These are phyloP conservation scores for Ametastegia equiseti DNA, from an alignment of 2,888 invertebrate genomes.

Conservation along the genomic window DNA sequence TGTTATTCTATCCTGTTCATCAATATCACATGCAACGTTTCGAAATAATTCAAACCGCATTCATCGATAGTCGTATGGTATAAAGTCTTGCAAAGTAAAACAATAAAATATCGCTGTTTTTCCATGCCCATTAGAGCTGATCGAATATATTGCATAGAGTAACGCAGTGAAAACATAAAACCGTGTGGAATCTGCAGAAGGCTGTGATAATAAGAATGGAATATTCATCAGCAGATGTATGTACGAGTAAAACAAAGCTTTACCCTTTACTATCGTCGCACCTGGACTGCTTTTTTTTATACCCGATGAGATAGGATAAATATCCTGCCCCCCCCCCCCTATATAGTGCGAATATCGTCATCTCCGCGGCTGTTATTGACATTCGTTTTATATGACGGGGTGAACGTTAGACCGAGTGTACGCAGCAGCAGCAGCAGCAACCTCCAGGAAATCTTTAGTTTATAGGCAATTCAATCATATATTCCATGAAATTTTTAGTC, in stretches of 20 bases:
- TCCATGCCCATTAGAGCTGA: not conserved
- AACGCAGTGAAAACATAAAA: not conserved
- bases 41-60: not conserved
- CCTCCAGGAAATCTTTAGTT: conserved; percentile 8
- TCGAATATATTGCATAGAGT: too few species aligned
- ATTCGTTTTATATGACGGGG: conserved; percentile 38
- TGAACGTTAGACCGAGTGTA: not conserved
- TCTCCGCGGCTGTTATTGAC: conserved; percentile 37
- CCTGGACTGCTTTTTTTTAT: conserved; percentile 10
- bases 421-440: not conserved
- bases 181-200: not conserved
- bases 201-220: conserved; percentile 28
- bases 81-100: not conserved
- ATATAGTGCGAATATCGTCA: not conserved
- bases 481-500: conserved; percentile 32
- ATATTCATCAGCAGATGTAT: conserved; percentile 16
- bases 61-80: not conserved
- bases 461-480: conserved; percentile 34
- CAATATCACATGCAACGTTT: not conserved
- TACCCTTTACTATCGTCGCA: not conserved
- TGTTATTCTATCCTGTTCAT: not conserved
- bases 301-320: not conserved
- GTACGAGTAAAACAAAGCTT: conserved; percentile 11
- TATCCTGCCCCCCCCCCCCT: not conserved
- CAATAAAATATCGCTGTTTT: not conserved